Percentiles rank a stretch among this genome's conserved stretches.
phyloP scores from a whole-genome alignment of 2,797 vertebrate genomes.

The Galaxias olidus region DNA sequence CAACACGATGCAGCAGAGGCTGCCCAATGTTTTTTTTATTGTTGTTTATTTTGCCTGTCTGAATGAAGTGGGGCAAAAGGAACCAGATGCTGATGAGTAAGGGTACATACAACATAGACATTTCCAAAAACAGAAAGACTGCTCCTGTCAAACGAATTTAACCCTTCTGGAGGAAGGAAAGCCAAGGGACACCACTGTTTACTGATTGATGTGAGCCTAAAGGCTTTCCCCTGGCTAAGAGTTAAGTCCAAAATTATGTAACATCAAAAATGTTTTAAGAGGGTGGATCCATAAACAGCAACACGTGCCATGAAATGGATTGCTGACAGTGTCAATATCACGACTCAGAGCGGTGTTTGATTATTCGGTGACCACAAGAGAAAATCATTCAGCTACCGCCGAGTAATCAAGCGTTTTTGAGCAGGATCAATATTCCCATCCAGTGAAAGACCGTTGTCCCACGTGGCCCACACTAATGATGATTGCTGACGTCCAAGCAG shows the following conservation, averaged over 20 bases:
- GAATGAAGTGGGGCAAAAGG: slow-evolving; percentile 1
- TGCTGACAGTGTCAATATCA: slow-evolving; percentile 28
- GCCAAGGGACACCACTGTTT: slow-evolving; percentile 18
- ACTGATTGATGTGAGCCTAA: slow-evolving; percentile 27
- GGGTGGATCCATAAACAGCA: slow-evolving; percentile 15
- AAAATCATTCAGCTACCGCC: slow-evolving; percentile 24
- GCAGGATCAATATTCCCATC: slow-evolving; percentile 41
- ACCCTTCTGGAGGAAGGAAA: slow-evolving; percentile 19
- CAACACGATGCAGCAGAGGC: slow-evolving; percentile 40
- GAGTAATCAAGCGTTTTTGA: slow-evolving; percentile 15
- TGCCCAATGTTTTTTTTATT: slow-evolving; percentile 28
- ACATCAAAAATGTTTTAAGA: slow-evolving; percentile 18
- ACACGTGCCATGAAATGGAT: slow-evolving; percentile 19
- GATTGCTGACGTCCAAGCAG: slow-evolving; percentile 17
- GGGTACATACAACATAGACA: not conserved
- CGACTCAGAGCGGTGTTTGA: slow-evolving; percentile 14
- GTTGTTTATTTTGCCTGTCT: slow-evolving; percentile 11
- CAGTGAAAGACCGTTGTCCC: slow-evolving; percentile 14
- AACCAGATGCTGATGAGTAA: slow-evolving; percentile 41
- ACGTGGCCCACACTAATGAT: slow-evolving; percentile 30
- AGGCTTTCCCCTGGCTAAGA: not conserved
- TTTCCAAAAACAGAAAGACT: slow-evolving; percentile 1
- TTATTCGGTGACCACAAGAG: slow-evolving; percentile 25
- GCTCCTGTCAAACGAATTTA: slow-evolving; percentile 25
- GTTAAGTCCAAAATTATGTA: not conserved